phyloP scores from a whole-genome alignment of 2,113 vertebrate species.

The Nesospiza acunhae region DNA sequence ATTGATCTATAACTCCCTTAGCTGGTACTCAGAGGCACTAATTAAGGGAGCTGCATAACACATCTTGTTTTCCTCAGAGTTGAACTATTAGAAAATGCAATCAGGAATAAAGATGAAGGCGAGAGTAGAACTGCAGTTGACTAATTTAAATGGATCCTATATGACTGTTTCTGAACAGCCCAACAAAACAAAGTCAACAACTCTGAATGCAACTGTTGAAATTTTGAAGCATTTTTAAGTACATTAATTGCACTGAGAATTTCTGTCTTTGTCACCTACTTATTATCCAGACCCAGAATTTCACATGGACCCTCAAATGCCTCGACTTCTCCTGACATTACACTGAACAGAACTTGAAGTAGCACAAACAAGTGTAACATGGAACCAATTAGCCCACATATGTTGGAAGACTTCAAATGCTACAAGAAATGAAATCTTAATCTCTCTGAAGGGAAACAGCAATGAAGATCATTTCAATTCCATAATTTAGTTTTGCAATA shows the following conservation, averaged over 20 bases:
- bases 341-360: background rate
- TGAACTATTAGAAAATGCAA: background rate
- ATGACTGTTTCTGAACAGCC: background rate
- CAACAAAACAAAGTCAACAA: constrained; percentile 5
- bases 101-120: background rate
- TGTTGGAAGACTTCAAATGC: background rate
- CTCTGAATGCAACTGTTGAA: background rate
- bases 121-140: background rate
- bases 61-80: background rate
- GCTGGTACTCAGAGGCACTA: background rate
- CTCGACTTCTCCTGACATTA: background rate
- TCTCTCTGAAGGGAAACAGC: background rate
- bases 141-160: background rate
- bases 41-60: constrained; percentile 10
- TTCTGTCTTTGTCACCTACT: background rate
- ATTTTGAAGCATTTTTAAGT: background rate
- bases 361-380: background rate
- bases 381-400: background rate
- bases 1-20: background rate
- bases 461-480: background rate
- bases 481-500: background rate
- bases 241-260: background rate
- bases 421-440: background rate
- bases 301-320: background rate
- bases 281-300: background rate